These are phyloP conservation scores for Dysmachus trigonus DNA, from an alignment of 2,888 invertebrate genomes.

Conservation along the genomic window DNA sequence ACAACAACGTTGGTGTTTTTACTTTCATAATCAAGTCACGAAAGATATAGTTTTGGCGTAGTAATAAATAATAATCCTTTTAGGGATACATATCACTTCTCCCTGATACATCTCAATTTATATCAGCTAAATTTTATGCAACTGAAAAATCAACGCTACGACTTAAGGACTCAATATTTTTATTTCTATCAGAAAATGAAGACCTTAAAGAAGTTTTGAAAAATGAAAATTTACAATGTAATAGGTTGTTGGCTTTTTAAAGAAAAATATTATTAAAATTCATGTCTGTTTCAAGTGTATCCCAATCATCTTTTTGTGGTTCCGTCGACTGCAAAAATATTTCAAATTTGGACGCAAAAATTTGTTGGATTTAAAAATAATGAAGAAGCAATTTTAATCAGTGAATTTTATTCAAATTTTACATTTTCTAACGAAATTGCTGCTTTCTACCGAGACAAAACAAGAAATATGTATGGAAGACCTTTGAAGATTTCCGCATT, in stretches of 20 bases:
- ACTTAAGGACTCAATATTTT: conserved; percentile 56
- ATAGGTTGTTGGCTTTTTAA: conserved; percentile 43
- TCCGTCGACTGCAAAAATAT: conserved; percentile 50
- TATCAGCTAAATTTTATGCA: conserved; percentile 60
- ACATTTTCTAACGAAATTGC: conserved; percentile 55
- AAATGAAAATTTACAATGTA: conserved; percentile 59
- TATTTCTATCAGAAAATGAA: conserved; percentile 59
- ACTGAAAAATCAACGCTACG: conserved; percentile 59
- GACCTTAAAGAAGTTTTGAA: conserved; percentile 56
- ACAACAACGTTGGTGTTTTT: neutral
- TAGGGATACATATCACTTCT: conserved; percentile 62
- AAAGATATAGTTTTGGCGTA: neutral
- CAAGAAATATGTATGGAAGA: conserved; percentile 58
- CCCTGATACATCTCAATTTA: conserved; percentile 55
- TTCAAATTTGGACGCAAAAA: conserved; percentile 63
- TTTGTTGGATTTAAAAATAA: conserved; percentile 59
- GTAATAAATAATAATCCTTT: neutral
- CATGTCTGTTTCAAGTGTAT: neutral
- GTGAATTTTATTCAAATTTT: conserved; percentile 59
- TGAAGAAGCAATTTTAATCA: conserved; percentile 59
- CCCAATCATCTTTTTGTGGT: conserved; percentile 9
- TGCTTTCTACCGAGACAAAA: conserved; percentile 59
- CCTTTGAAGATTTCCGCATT: conserved; percentile 59
- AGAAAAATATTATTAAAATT: neutral
- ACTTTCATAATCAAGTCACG: neutral